Base-by-base conservation (phyloP, 64 coral and sea anemone genomes). In the Dendronephthya gigantea region DNA sequence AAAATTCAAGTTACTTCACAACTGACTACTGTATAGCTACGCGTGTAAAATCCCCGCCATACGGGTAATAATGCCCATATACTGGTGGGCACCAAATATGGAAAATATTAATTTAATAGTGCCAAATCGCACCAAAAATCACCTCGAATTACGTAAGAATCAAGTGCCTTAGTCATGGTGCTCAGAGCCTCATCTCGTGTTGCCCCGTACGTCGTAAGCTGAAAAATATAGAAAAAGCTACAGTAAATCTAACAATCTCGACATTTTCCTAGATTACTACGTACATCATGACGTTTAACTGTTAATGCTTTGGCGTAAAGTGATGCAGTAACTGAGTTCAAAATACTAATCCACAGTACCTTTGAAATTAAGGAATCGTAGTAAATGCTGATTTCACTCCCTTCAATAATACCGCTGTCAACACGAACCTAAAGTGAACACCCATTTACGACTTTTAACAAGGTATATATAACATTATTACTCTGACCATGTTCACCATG, bases 361-460 rank as follows among this genome's bases (percentile, higher is more conserved):
- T 97, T 97, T 10, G 89, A 97, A 86, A 97, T 97, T 89, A 97
- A 91, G 7, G 94, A 97, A 68, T 97, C 94, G 88, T 97, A 97
- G 35, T 97, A 97, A 50, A 97, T 97, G 35, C 94, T 97, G 31
- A 97, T 97, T 84, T 97, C 94, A 87, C 94, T 97, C 50, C 94
- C 94, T 91, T 97, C 94, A 75, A 97, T 90, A 52, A 97, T 97
- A 83, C 94, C 94, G 68, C 94, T 97, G 48, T 97, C 94, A 87
- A 92, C 93, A 31, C 94, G 94, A 82, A 97, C 94, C 94, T 97
- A 49, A 56, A 29, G 85, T 22, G 49, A 19, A 17, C 62, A 43
- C 41, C n/a, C 40, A n/a, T n/a, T n/a, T n/a, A n/a, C n/a, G n/a
- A n/a, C n/a, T n/a, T n/a, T n/a, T n/a, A n/a, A n/a, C n/a, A n/a